Evolutionary conservation across 2,797 vertebrate genomes (phyloP), one percentile per base, ranked within the genome.

Genomic region (Cichlasoma orientale): DNA sequence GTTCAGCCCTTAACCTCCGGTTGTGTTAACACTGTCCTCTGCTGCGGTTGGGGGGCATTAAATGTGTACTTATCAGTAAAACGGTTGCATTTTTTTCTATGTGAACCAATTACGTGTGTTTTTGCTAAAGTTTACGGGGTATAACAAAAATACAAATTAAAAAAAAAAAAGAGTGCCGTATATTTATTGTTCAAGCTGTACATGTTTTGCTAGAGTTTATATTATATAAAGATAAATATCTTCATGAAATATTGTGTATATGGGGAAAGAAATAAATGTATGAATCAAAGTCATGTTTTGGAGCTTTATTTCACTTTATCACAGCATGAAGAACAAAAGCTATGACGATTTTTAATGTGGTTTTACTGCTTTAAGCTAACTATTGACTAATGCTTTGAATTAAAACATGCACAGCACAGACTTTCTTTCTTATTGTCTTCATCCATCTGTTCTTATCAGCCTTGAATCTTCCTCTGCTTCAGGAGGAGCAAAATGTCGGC

Each of bases 151-250:
- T 27, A 80, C 47, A 92, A 92, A 89, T 19, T 13, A 41, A 61
- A 23, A 0, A 1, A 90, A 71, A 56, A 92, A 90, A 91, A 87
- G 86, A 95, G 95, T 96, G 95, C 93, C 96, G 94, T 96, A 96
- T 93, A 95, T 95, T 96, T 94, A 96, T 94, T 95, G 96, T 97
- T 96, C 7, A 23, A 85, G 95, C 95, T 96, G 95, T 96, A 94
- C 90, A 96, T 95, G 95, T 96, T 98, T 97, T 97, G 95, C 93
- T 96, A 96, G 96, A 95, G 89, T 95, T 95, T 96, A 96, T 96
- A 97, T 97, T 96, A 93, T 96, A 95, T 95, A 92, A 94, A 91
- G 54, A 84, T 91, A 68, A 95, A 93, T 95, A 89, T 95, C 95
- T 96, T 95, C 86, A 94, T 95, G 92, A 95, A 95, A 93, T 93